Percentiles rank a stretch among this genome's conserved stretches.
Conservation (phyloP, 2,113 vertebrate species). For the Sturnira hondurensis region DNA sequence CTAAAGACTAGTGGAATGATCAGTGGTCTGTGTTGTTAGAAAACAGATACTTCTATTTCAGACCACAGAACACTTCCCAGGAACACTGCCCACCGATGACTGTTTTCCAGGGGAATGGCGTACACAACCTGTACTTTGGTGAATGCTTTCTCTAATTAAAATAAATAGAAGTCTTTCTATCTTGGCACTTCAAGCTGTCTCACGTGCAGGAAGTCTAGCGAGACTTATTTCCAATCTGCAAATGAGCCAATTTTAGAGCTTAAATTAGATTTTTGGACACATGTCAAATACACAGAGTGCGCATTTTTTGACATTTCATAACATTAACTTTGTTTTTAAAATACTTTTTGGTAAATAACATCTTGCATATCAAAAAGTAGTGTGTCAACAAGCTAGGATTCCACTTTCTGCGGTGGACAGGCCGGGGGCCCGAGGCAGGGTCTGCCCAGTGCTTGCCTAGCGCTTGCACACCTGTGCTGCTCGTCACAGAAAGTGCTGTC, state of each 20-base stretch:
- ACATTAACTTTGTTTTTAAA: constrained; percentile 42
- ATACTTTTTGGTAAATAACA: constrained; percentile 29
- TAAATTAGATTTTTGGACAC: constrained; percentile 67
- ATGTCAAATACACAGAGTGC: constrained; percentile 56
- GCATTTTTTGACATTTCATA: constrained; percentile 62
- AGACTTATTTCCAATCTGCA: constrained; percentile 55
- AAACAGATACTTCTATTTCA: background rate
- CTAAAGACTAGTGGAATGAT: background rate
- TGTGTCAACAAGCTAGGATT: constrained; percentile 64
- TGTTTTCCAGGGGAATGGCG: background rate
- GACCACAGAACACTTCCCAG: background rate
- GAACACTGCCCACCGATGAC: constrained; percentile 29
- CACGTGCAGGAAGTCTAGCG: constrained; percentile 54
- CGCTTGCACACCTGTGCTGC: background rate
- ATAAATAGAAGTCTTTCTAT: constrained; percentile 55
- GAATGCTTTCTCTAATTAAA: constrained; percentile 59
- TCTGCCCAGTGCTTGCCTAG: background rate
- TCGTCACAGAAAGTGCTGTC: constrained; percentile 54
- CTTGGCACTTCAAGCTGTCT: constrained; percentile 63
- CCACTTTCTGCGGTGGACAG: constrained; percentile 21
- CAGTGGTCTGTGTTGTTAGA: background rate
- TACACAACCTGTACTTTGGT: background rate
- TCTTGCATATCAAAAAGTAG: constrained; percentile 42
- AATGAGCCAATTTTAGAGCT: constrained; percentile 53
- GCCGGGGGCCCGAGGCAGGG: constrained; percentile 31